These are phyloP conservation scores for Drosophila willistoni DNA, from an alignment of 1,140 invertebrate species.

Conservation along the genomic window DNA sequence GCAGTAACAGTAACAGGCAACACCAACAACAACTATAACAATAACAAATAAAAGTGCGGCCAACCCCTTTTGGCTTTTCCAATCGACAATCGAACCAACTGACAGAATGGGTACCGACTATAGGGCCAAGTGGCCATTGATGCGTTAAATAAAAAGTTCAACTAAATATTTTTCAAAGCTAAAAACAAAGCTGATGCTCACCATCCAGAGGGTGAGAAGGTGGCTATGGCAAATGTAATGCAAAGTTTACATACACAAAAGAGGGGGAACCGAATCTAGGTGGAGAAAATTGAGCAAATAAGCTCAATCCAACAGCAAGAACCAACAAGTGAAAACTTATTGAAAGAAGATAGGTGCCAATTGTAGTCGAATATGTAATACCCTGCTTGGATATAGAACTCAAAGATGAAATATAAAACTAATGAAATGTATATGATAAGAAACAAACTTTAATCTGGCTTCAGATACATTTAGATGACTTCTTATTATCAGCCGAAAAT, in stretches of 20 bases:
- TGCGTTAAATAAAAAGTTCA: conserved; percentile 76
- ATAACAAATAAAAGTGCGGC: conserved; percentile 20
- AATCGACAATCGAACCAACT: conserved; percentile 27
- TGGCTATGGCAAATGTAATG: conserved; percentile 43
- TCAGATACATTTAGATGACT: too few species aligned
- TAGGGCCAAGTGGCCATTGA: conserved; percentile 62
- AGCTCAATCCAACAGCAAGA: conserved; percentile 54
- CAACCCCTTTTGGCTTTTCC: conserved; percentile 42
- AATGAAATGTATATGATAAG: too few species aligned
- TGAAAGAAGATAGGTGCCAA: background rate
- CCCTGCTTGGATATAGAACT: background rate
- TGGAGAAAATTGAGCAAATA: conserved; percentile 47
- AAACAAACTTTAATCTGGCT: too few species aligned
- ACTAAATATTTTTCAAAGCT: conserved; percentile 65
- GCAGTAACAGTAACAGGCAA: conserved; percentile 46
- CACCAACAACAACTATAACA: conserved; percentile 40
- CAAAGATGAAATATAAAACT: too few species aligned
- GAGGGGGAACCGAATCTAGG: background rate
- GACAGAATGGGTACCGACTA: background rate
- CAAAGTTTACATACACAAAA: conserved; percentile 50
- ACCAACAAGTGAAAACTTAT: conserved; percentile 45
- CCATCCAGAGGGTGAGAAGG: background rate
- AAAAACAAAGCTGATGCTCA: conserved; percentile 55
- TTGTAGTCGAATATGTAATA: conserved; percentile 10
- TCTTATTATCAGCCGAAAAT: too few species aligned